phyloP scores from a whole-genome alignment of 2,113 vertebrate genomes.

The Theropithecus gelada region DNA sequence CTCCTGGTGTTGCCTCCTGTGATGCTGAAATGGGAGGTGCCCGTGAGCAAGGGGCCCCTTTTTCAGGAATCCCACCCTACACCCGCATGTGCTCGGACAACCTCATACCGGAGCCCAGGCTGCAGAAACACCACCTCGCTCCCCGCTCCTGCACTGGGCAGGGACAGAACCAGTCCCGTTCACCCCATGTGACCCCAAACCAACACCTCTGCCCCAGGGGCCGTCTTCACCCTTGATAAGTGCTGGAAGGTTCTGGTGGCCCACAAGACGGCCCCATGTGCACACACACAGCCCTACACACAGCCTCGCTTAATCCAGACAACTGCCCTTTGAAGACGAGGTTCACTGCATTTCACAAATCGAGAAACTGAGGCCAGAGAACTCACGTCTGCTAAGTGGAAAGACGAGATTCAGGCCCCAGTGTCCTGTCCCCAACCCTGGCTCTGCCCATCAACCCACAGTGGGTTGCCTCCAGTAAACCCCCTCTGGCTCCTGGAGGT shows the following conservation, averaged over 20 bases:
- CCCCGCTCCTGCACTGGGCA: background rate
- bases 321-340: background rate
- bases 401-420: background rate
- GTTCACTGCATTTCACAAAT: background rate
- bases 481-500: background rate
- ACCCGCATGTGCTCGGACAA: accelerated
- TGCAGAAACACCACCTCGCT: accelerated
- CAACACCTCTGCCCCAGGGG: accelerated
- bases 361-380: background rate
- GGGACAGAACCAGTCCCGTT: too few species aligned
- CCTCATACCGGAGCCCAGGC: background rate
- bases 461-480: background rate
- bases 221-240: background rate
- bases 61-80: background rate
- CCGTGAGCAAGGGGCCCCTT: background rate
- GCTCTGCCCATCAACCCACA: background rate
- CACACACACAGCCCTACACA: accelerated
- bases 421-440: background rate
- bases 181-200: background rate
- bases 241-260: background rate
- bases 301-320: background rate
- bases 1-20: background rate
- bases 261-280: background rate
- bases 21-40: accelerated
- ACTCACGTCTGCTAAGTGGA: background rate